Evolutionary conservation across 2,888 invertebrate genomes (phyloP).

Genomic region (Dryomyza anilis): DNA sequence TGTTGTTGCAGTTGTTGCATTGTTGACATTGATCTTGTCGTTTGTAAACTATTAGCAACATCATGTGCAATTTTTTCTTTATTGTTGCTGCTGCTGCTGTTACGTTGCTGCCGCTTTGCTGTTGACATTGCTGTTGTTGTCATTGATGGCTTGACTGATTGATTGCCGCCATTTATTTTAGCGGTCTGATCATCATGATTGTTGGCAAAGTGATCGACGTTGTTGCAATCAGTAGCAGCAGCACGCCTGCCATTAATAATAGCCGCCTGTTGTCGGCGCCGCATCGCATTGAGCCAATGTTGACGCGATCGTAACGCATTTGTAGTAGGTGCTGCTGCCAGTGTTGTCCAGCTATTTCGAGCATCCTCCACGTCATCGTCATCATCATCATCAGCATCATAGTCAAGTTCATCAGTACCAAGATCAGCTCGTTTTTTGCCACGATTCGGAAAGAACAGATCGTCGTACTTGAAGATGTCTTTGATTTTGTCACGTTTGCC

Average conservation of each 20-base stretch:
- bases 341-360: too few species aligned
- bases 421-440: conserved; percentile 48
- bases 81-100: conserved; percentile 20
- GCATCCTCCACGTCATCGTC: conserved; percentile 12
- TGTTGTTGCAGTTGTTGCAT: conserved; percentile 34
- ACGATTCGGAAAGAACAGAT: conserved; percentile 59
- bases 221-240: too few species aligned
- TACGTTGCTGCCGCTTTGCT: conserved; percentile 12
- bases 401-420: conserved; percentile 1
- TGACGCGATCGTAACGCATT: too few species aligned
- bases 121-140: conserved; percentile 34
- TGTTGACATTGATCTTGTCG: conserved; percentile 53
- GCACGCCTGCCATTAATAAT: too few species aligned
- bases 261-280: too few species aligned
- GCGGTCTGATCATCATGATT: conserved; percentile 26
- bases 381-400: background rate
- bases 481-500: conserved; percentile 58
- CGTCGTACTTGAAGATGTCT: conserved; percentile 59
- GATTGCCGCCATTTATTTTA: conserved; percentile 53
- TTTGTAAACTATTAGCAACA: conserved; percentile 52
- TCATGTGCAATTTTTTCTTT: conserved; percentile 18
- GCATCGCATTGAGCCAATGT: too few species aligned
- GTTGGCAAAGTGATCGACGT: background rate
- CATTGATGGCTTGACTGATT: conserved; percentile 56
- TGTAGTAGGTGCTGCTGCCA: background rate